Conservation (phyloP, 2,113 vertebrate genomes). For the Cervus canadensis region DNA sequence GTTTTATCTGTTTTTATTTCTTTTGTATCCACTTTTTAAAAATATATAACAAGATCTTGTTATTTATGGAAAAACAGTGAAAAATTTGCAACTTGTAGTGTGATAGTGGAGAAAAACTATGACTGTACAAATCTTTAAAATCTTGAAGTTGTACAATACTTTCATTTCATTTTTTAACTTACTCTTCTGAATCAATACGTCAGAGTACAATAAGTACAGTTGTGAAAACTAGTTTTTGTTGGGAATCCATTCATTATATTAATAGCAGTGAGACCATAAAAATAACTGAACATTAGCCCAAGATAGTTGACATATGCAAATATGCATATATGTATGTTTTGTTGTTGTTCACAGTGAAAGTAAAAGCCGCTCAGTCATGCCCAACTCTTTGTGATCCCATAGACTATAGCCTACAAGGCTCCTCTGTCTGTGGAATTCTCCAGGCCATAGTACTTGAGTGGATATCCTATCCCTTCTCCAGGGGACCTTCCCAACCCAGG, state of each 20-base stretch:
- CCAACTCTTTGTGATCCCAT: neutral
- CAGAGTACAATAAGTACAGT: neutral
- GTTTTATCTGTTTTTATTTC: neutral
- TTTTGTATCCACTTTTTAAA: neutral
- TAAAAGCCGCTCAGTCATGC: accelerated
- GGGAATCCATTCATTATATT: neutral
- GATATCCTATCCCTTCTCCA: neutral
- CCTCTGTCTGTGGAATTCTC: neutral
- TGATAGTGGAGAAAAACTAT: neutral
- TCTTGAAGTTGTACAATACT: neutral
- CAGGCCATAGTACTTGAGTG: neutral
- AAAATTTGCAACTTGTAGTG: neutral
- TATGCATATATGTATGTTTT: neutral
- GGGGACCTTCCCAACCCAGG: neutral
- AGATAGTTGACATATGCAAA: neutral
- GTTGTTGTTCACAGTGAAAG: neutral
- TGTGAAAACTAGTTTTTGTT: neutral
- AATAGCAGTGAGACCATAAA: neutral
- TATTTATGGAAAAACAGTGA: neutral
- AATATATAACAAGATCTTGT: neutral
- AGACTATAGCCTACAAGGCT: neutral
- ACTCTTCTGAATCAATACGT: neutral
- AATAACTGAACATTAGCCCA: neutral
- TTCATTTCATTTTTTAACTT: neutral
- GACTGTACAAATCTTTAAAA: neutral